phyloP scores from a whole-genome alignment of 1,140 invertebrate species.

The Lucilia cuprina region DNA sequence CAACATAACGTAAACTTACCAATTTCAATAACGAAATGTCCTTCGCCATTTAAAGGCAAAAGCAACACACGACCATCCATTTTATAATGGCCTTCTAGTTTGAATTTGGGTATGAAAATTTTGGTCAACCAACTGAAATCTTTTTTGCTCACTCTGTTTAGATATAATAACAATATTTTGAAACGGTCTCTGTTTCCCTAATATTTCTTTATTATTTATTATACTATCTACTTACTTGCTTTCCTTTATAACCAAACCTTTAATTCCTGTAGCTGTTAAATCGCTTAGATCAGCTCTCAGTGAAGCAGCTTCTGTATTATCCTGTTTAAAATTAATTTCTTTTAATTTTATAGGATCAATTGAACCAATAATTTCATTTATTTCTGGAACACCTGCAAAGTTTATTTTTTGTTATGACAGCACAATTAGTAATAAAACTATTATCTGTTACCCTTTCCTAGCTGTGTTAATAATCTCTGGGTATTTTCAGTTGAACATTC shows the following conservation, averaged over 20 bases:
- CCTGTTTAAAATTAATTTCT: conserved; percentile 51
- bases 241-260: conserved; percentile 66
- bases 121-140: conserved; percentile 72
- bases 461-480: conserved; percentile 66
- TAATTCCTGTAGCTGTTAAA: conserved; percentile 68
- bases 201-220: not conserved
- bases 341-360: conserved; percentile 52
- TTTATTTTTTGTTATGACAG: not conserved
- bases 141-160: conserved; percentile 68
- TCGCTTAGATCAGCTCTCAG: conserved; percentile 72
- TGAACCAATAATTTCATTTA: conserved; percentile 54
- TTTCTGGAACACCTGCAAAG: conserved; percentile 48
- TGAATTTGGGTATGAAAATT: conserved; percentile 68
- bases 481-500: conserved; percentile 68
- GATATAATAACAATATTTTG: not conserved
- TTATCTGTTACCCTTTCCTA: conserved; percentile 44
- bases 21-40: conserved; percentile 73
- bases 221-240: conserved; percentile 62
- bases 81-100: conserved; percentile 74
- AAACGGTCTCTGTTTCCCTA: no score
- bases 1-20: conserved; percentile 57
- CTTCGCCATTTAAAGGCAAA: conserved; percentile 72
- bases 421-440: not conserved
- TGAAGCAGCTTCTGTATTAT: conserved; percentile 69
- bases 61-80: conserved; percentile 74